Base-by-base conservation (phyloP, 2,888 invertebrate species). In the Eurytoma californica region DNA sequence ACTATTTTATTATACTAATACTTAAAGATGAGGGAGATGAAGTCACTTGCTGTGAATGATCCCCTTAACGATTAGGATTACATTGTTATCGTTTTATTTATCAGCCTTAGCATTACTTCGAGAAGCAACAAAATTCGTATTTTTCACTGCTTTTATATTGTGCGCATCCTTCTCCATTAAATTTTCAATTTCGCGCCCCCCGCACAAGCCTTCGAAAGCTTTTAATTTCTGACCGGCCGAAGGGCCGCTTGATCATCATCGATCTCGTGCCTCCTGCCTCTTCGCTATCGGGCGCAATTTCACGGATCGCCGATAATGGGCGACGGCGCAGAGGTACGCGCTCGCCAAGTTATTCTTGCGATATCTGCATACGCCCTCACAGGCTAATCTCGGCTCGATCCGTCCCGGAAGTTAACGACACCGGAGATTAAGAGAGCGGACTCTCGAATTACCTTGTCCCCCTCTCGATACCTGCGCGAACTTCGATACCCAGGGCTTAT, bases 221-320 rank as follows among this genome's bases (percentile, higher is more conserved):
- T 39, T 39, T 39, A 39, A 39, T 39, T 9, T 39, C 39, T 39
- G 39, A 9, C 39, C 39, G 9, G 39, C 9, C 9, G 39, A 39
- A 39, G 39, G 39, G 39, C 9, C 39, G 39, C 39, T 7, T 9
- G 16, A 49, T 60, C 39, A 58, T 51, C 30, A 72, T 39, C 65
- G 24, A 65, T 73, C 55, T 13, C 58, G n/a, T n/a, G 30, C 7
- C 5, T 12, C 30, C 12, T 47, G 39, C 28, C 58, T 30, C 60
- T 7, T 20, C 14, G 60, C 5, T n/a, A 58, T 24, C 13, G 16
- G 20, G 47, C 60, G 13, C 47, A 65, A 70, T 77, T 77, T 77
- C 69, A 70, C 70, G 77, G 70, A 20, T 65, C 70, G 57, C n/a
- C 63, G 39, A 30, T 60, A 76, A 63, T 63, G 65, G 39, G 39